Evolutionary conservation across 2,113 vertebrate species (phyloP).

Genomic region (Eubucco bourcierii): DNA sequence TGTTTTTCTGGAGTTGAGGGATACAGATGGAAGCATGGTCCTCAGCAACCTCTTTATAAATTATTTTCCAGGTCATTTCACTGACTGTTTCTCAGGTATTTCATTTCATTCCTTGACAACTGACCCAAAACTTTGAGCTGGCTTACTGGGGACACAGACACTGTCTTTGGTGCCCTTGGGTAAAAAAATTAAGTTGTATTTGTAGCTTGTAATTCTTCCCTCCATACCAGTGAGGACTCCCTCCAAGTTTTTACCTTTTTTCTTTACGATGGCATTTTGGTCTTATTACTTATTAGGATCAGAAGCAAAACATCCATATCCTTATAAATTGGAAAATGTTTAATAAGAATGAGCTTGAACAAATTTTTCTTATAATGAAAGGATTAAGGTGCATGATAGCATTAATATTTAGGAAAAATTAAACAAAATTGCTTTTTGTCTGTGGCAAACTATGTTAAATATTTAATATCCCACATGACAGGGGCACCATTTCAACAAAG

Average conservation of each 20-base stretch:
- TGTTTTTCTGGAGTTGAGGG: background rate
- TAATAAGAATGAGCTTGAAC: conserved; percentile 63
- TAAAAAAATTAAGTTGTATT: background rate
- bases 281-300: conserved; percentile 42
- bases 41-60: background rate
- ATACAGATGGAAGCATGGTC: background rate
- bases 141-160: background rate
- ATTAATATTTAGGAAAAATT: conserved; percentile 76
- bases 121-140: conserved; percentile 34
- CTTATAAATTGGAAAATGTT: conserved; percentile 56
- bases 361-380: conserved; percentile 71
- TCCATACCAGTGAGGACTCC: background rate
- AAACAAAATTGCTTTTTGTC: conserved; percentile 68
- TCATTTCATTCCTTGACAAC: conserved; percentile 36
- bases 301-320: conserved; percentile 47
- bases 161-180: background rate
- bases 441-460: conserved; percentile 69
- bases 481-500: conserved; percentile 20
- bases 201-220: background rate
- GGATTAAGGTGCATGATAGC: conserved; percentile 66
- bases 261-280: conserved; percentile 14
- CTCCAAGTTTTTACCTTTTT: background rate
- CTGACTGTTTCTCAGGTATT: conserved; percentile 32
- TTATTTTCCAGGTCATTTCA: conserved; percentile 48
- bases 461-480: conserved; percentile 60